These are phyloP conservation scores for Azemiops feae DNA, from an alignment of 2,113 vertebrate genomes.

Conservation along the genomic window DNA sequence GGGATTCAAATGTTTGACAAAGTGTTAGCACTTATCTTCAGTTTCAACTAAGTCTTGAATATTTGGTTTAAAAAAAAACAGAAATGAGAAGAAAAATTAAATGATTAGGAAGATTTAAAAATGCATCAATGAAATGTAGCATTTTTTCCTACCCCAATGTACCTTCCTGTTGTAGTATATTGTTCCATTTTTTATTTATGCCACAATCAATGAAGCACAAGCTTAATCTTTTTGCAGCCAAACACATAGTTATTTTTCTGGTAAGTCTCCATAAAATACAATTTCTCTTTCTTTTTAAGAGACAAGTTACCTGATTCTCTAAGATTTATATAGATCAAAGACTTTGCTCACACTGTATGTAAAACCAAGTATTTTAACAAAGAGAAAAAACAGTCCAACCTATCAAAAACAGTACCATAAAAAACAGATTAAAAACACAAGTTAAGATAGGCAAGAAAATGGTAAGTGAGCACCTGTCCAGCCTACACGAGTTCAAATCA, in stretches of 20 bases:
- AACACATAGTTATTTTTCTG: slow-evolving; percentile 57
- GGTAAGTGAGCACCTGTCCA: no score
- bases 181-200: slow-evolving; percentile 42
- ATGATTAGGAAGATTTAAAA: slow-evolving; percentile 60
- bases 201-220: slow-evolving; percentile 46
- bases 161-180: slow-evolving; percentile 37
- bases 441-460: no score
- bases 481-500: no score
- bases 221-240: slow-evolving; percentile 52
- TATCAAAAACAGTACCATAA: no score
- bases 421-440: no score
- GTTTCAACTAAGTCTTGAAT: slow-evolving; percentile 75
- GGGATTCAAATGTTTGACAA: slow-evolving; percentile 82
- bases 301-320: slow-evolving; percentile 63
- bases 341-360: slow-evolving; percentile 39
- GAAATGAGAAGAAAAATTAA: slow-evolving; percentile 55
- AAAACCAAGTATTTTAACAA: neutral
- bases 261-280: slow-evolving; percentile 59
- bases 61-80: slow-evolving; percentile 64
- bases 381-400: no score
- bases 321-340: slow-evolving; percentile 60
- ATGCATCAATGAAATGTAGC: slow-evolving; percentile 62
- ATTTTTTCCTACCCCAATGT: neutral
- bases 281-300: slow-evolving; percentile 60
- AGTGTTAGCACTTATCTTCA: slow-evolving; percentile 81